Evolutionary conservation across 1,140 invertebrate species (phyloP), one percentile per base, ranked within the genome.

Genomic region (Drosophila leontia): DNA sequence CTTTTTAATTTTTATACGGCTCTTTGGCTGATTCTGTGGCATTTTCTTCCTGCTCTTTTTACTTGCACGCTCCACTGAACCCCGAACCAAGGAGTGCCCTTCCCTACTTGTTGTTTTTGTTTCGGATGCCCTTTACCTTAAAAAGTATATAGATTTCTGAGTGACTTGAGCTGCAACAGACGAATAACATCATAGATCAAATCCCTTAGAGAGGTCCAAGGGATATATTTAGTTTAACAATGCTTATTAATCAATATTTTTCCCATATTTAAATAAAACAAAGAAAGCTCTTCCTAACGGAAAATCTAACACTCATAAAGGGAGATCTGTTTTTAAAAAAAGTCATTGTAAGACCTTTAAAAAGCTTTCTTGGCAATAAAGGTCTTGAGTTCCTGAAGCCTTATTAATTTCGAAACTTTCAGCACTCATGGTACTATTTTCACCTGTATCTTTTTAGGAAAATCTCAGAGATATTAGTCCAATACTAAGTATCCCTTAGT

Each of bases 1-100:
- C 53, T 68, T 79, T 79, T 75, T 75, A 79, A 83, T 83, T 82
- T 86, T 88, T 87, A 82, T 87, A 87, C 87, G 76, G 67, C 71
- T 84, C 72, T 84, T 74, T 84, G 62, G 81, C 60, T 81, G 72
- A 59, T 48, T 87, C 80, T 86, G 79, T 83, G 83, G 83, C 83
- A 76, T 86, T 86, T 87, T 86, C 83, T 79, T 86, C 82, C 70
- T 78, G 69, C 60, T 82, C 60, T 69, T 70, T 72, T 65, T 50
- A 63, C 51, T 67, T 82, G 68, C 78, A 85, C 74, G 84, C 84
- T 87, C 68, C 64, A 83, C 77, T 87, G 84, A 83, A 68, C 79
- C 50, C 58, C 53, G 68, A 57, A 60, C 76, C 41, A 82, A 78
- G 74, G 67, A 67, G 61, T 67, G 53, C 45, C 41, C 44, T 50